Base-by-base conservation (phyloP, 2,888 invertebrate genomes). In the Trypoxylon attenuatum region DNA sequence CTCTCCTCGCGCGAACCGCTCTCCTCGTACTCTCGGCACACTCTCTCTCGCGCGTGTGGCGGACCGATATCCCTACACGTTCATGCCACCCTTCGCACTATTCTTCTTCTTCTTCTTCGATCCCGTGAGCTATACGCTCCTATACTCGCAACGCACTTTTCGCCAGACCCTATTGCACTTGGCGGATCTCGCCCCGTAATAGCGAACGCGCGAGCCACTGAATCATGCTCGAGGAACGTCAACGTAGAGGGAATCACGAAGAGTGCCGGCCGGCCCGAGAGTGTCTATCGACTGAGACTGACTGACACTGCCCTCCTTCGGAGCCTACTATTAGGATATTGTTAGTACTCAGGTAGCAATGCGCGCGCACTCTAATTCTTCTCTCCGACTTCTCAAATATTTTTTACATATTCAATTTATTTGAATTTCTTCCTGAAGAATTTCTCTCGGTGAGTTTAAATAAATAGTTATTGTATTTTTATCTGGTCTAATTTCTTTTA, bases 31-130 rank as follows among this genome's bases (percentile, higher is more conserved):
- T 13, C 13, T 4, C 33, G 10, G 5, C 33, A 13, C 33, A 33
- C 33, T 33, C 25, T 25, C 25, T 33, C 8, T 33, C 33, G 33
- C 33, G 33, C 33, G 33, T 4, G 5, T 8, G n/a, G 33, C 33
- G n/a, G 5, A 13, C 33, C 33, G 5, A 8, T 8, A 10, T 33
- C n/a, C 33, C 10, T 65, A 69, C 69, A 64, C 19, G 58, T 56
- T 59, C 69, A 69, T 69, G 59, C 58, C 65, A 69, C 70, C 58
- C 41, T 42, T 43, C 54, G 71, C 69, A 56, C 71, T 65, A n/a
- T n/a, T n/a, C n/a, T n/a, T n/a, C n/a, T n/a, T n/a, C n/a, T n/a
- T n/a, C n/a, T n/a, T n/a, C n/a, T n/a, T n/a, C n/a, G n/a, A n/a
- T n/a, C n/a, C n/a, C n/a, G n/a, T n/a, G n/a, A n/a, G n/a, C n/a